Evolutionary conservation across 2,888 invertebrate species (phyloP), one percentile per base, ranked within the genome.

Genomic region (Philonicus albiceps): DNA sequence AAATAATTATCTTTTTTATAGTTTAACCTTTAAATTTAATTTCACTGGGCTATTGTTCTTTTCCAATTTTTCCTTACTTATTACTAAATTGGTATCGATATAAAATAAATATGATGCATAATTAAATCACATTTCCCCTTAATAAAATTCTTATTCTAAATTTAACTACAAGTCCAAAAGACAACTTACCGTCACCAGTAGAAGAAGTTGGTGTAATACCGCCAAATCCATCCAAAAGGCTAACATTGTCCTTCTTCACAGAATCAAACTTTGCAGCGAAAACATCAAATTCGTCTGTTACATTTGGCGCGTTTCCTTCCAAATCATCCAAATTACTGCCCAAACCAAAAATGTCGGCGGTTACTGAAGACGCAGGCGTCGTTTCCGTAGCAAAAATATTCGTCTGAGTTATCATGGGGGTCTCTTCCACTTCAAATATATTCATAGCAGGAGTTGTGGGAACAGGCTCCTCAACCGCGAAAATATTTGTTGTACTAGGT

Each of bases 211-310:
- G 91, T 22, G 91, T 90, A 0, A 87, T 87, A 4, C 90, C 90
- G 2, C 91, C 91, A 84, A 92, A 92, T 0, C 92, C 91, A 49
- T 92, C 92, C n/a, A 92, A 88, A 37, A 92, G 89, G 86, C 91
- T 91, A 4, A 91, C 89, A 76, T 91, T 91, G 49, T 92, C 92
- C 88, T 92, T 94, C 55, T 93, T 93, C 85, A 93, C 94, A 0
- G 92, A 92, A 31, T 97, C 97, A 90, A 98, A 98, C 91, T 97
- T 97, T 1, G 97, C 96, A 3, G 97, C 95, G 90, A 98, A 98
- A 0, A 97, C 97, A 91, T 98, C 98, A 89, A 98, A 98, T 34
- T 94, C 95, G 89, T 96, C 95, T 0, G 93, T 94, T 64, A 94
- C 90, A 49, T 13, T 49, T 22, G 53, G 27, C 0, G 30, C 31